phyloP scores from a whole-genome alignment of 2,113 vertebrate species.

The Sinocyclocheilus maitianheensis region DNA sequence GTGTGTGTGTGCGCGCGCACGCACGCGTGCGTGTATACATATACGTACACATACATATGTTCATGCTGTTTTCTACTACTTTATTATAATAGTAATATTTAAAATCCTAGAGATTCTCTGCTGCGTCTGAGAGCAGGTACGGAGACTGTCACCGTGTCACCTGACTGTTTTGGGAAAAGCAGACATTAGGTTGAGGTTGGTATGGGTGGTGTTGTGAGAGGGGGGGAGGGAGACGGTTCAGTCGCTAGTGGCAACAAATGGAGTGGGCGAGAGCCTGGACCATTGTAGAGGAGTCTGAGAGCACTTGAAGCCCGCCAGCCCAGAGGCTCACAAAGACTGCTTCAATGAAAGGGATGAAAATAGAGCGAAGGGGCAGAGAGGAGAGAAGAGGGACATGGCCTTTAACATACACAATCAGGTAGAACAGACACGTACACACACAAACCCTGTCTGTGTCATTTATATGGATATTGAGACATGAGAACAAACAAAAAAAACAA shows the following conservation, averaged over 20 bases:
- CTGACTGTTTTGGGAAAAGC: conserved; percentile 87
- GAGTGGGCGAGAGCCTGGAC: conserved; percentile 88
- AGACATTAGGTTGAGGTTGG: conserved; percentile 71
- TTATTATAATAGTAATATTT: background rate
- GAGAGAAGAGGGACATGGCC: conserved; percentile 53
- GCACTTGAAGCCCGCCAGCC: conserved; percentile 83
- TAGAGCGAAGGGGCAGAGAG: conserved; percentile 59
- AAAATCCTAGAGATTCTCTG: background rate
- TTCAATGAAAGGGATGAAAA: conserved; percentile 74
- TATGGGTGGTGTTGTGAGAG: conserved; percentile 12
- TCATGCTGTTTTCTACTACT: no score
- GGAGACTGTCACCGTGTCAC: conserved; percentile 78
- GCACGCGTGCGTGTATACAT: no score
- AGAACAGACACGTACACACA: conserved; percentile 42
- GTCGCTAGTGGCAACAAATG: conserved; percentile 99
- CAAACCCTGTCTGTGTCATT: conserved; percentile 35
- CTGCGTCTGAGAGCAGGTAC: conserved; percentile 47
- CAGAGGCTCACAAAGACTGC: conserved; percentile 80
- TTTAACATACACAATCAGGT: conserved; percentile 39
- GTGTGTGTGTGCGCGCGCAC: no score
- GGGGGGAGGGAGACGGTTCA: conserved; percentile 76
- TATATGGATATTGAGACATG: conserved; percentile 36
- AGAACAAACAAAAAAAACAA: conserved; percentile 24
- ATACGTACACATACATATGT: no score
- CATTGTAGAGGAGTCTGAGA: conserved; percentile 92